A percentile compares a stretch with the other conserved stretches of the same genome.
Conservation (phyloP, 2,888 invertebrate species). For the Leptopilina drosophilae region DNA sequence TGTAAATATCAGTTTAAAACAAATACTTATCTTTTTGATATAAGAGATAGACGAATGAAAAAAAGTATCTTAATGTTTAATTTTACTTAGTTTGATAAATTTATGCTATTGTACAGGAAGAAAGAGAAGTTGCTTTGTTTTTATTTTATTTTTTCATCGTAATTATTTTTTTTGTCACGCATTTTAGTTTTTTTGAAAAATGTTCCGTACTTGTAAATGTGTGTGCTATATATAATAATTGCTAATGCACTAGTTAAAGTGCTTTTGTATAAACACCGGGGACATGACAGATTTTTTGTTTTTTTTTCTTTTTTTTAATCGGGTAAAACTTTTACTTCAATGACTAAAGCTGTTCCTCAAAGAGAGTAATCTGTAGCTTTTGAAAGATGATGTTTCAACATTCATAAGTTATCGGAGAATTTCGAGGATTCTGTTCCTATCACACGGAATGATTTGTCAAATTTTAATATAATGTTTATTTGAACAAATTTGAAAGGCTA, state of each 20-base stretch:
- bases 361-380: constrained; percentile 23
- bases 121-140: constrained; percentile 1
- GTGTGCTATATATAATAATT: constrained; percentile 41
- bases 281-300: background rate
- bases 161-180: constrained; percentile 17
- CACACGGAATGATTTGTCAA: constrained; percentile 3
- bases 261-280: constrained; percentile 15
- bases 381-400: constrained; percentile 41
- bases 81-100: constrained; percentile 26
- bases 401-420: constrained; percentile 28
- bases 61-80: constrained; percentile 33
- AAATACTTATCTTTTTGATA: constrained; percentile 36
- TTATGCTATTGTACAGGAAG: constrained; percentile 35
- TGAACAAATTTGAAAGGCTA: background rate
- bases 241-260: constrained; percentile 29
- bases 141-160: constrained; percentile 33
- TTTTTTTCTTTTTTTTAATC: constrained; percentile 30
- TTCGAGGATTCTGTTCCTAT: background rate
- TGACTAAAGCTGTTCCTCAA: constrained; percentile 20
- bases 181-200: constrained; percentile 16
- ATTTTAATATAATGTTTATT: background rate
- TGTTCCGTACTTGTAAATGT: constrained; percentile 46
- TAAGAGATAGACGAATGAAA: constrained; percentile 21
- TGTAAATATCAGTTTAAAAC: constrained; percentile 31
- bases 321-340: constrained; percentile 10